These are phyloP conservation scores for Drosophila bipectinata DNA, from an alignment of 1,140 invertebrate species.

Conservation along the genomic window DNA sequence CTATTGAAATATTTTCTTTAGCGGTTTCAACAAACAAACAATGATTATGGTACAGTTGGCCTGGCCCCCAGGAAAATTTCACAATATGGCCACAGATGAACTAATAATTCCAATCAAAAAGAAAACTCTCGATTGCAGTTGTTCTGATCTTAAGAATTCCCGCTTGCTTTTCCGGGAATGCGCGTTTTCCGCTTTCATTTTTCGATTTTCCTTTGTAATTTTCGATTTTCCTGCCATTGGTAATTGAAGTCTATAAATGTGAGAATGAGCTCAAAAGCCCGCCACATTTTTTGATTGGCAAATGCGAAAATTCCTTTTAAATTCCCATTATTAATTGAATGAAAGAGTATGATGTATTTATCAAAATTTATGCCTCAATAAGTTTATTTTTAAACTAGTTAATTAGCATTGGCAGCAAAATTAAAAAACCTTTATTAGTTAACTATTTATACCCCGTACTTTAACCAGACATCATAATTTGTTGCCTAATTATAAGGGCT, in stretches of 20 bases:
- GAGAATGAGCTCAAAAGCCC: neutral
- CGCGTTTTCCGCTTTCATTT: neutral
- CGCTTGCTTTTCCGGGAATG: constrained; percentile 35
- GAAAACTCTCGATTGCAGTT: constrained; percentile 63
- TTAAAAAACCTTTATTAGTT: no score
- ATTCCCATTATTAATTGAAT: neutral
- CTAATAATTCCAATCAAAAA: constrained; percentile 69
- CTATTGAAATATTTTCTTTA: constrained; percentile 34
- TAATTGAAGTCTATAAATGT: constrained; percentile 5
- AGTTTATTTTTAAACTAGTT: no score
- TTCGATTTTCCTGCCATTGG: neutral
- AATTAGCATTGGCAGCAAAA: no score
- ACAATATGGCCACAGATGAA: constrained; percentile 79
- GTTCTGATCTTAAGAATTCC: constrained; percentile 38
- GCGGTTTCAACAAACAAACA: constrained; percentile 65
- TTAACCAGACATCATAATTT: neutral
- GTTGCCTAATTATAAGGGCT: neutral
- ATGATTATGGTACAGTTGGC: constrained; percentile 61
- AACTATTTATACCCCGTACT: neutral
- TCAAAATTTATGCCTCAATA: neutral
- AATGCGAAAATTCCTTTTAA: neutral
- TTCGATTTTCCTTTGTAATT: constrained; percentile 1
- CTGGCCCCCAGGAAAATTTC: constrained; percentile 55
- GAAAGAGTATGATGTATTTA: neutral
- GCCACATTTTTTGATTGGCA: neutral